These are phyloP conservation scores for Microtus montanus DNA, from an alignment of 2,113 vertebrate species.

Conservation along the genomic window DNA sequence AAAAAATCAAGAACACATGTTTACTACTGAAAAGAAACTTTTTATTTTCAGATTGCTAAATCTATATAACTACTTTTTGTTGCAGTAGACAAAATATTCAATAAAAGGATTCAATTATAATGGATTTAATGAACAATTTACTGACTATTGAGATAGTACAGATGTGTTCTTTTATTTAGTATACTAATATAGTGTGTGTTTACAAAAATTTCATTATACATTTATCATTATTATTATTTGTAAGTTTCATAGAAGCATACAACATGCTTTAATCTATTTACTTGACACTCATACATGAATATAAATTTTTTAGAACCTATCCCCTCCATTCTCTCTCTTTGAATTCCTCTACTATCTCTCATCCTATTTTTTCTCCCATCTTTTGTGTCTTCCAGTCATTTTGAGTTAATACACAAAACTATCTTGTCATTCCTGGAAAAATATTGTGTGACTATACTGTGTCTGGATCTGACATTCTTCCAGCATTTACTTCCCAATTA, in stretches of 20 bases:
- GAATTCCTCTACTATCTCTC: neutral
- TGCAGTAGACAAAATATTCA: neutral
- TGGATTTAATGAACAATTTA: neutral
- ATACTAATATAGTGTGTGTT: neutral
- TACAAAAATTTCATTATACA: neutral
- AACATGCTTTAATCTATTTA: neutral
- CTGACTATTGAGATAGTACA: neutral
- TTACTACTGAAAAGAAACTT: neutral
- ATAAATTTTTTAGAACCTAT: neutral
- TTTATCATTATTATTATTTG: neutral
- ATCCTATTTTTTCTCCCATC: neutral
- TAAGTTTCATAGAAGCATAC: no score
- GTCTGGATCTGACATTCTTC: neutral
- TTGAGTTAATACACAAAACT: neutral
- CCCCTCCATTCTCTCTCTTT: neutral
- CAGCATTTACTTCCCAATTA: neutral
- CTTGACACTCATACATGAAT: neutral
- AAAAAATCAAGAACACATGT: neutral
- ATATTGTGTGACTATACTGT: neutral
- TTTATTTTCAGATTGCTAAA: neutral
- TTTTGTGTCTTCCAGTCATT: neutral
- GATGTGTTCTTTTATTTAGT: neutral
- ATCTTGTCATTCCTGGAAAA: neutral
- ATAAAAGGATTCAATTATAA: neutral
- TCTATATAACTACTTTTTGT: neutral